A percentile compares a stretch with the other conserved stretches of the same genome.
Evolutionary conservation across 2,888 invertebrate species (phyloP).

Genomic region (Spicauda simplicius): DNA sequence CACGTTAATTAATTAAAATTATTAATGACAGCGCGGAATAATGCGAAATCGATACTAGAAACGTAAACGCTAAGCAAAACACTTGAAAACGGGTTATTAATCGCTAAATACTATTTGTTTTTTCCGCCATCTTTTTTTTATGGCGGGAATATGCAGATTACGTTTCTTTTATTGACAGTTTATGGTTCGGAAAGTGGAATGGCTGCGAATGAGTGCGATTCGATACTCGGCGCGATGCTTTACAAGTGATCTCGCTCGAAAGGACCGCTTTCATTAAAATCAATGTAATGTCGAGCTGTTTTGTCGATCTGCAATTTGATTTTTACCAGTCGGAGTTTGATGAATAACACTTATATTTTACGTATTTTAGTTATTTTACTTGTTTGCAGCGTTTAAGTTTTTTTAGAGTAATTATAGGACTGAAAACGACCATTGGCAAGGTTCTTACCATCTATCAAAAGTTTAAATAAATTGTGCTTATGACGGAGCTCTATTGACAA

Average conservation of each 20-base stretch:
- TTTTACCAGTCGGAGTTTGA: constrained; percentile 6
- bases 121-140: constrained; percentile 57
- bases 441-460: too few relatives aligned
- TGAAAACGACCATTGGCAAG: too few relatives aligned
- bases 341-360: background rate
- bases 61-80: constrained; percentile 51
- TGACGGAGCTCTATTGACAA: too few relatives aligned
- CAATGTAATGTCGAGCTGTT: constrained; percentile 32
- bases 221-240: constrained; percentile 54
- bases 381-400: too few relatives aligned
- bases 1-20: constrained; percentile 79
- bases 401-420: background rate
- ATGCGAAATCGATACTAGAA: constrained; percentile 72
- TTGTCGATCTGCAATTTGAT: constrained; percentile 29
- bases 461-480: too few relatives aligned
- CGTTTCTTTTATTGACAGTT: constrained; percentile 81
- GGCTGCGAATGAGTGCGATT: constrained; percentile 64
- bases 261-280: constrained; percentile 34
- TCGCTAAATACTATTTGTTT: constrained; percentile 57
- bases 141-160: constrained; percentile 76
- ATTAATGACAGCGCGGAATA: constrained; percentile 77
- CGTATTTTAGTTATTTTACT: background rate
- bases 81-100: constrained; percentile 74
- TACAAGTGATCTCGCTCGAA: constrained; percentile 37
- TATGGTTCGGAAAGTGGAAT: constrained; percentile 80